These are phyloP conservation scores for Tenthredo amoena DNA, from an alignment of 2,888 invertebrate species.

Conservation along the genomic window DNA sequence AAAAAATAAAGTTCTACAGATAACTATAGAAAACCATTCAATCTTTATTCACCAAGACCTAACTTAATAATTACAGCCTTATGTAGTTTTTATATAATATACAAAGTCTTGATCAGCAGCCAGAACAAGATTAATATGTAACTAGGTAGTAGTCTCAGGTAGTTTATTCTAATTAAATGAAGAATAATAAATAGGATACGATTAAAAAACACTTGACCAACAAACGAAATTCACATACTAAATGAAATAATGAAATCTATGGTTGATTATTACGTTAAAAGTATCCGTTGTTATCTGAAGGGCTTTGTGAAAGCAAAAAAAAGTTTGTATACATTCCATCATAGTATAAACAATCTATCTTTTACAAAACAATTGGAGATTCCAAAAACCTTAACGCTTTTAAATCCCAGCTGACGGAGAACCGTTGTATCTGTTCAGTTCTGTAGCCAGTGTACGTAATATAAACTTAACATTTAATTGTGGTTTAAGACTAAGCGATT, in stretches of 20 bases:
- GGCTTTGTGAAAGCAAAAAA: background rate
- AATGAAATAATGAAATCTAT: constrained; percentile 13
- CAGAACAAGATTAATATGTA: constrained; percentile 35
- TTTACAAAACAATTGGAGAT: background rate
- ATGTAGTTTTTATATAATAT: constrained; percentile 40
- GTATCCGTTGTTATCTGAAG: background rate
- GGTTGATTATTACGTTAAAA: background rate
- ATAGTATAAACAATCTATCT: background rate
- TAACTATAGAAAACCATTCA: constrained; percentile 60
- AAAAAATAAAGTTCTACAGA: background rate
- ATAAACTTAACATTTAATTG: background rate
- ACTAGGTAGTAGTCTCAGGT: constrained; percentile 11
- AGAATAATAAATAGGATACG: constrained; percentile 48
- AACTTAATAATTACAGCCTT: constrained; percentile 50
- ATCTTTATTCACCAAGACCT: constrained; percentile 63
- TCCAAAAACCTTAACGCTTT: background rate
- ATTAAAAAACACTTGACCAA: constrained; percentile 28
- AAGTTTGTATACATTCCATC: background rate
- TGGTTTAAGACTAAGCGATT: background rate
- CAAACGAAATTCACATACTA: background rate
- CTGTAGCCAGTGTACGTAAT: background rate
- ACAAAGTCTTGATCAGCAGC: constrained; percentile 31
- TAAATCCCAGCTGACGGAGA: too few species aligned
- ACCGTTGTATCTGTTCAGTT: background rate
- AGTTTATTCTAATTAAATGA: constrained; percentile 34